Percentiles rank a stretch among this genome's conserved stretches.
These are phyloP conservation scores for Carassius carassius DNA, from an alignment of 2,113 vertebrate species.

Conservation along the genomic window DNA sequence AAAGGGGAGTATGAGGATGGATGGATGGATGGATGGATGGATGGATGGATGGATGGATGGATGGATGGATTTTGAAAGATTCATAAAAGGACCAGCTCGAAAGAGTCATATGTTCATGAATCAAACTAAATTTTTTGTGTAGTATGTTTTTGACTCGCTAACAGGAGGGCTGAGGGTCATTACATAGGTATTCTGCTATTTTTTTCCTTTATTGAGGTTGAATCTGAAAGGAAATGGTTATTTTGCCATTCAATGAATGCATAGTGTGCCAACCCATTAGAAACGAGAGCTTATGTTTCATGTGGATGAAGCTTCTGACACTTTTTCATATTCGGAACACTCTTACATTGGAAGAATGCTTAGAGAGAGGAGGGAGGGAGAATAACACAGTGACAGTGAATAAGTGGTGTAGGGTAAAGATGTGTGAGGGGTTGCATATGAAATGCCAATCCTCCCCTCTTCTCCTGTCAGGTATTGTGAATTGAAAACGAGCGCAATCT, in stretches of 20 bases:
- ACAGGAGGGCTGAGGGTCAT: too few relatives aligned
- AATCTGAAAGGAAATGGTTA: not conserved
- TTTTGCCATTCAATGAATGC: not conserved
- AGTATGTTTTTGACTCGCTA: too few relatives aligned
- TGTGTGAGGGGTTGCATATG: slow-evolving; percentile 31
- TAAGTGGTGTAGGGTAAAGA: slow-evolving; percentile 4
- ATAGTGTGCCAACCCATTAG: not conserved
- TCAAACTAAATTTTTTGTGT: too few relatives aligned
- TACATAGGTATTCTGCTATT: not conserved
- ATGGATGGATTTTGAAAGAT: too few relatives aligned
- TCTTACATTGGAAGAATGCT: slow-evolving; percentile 16
- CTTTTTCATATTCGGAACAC: not conserved
- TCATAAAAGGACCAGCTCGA: too few relatives aligned
- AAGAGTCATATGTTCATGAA: too few relatives aligned
- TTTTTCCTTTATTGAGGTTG: not conserved
- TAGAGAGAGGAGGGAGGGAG: not conserved
- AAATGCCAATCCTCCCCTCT: slow-evolving; percentile 19
- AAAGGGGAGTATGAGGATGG: too few relatives aligned
- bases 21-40: too few relatives aligned
- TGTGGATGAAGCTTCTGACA: not conserved
- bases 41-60: too few relatives aligned
- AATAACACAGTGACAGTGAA: slow-evolving; percentile 39
- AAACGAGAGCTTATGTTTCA: slow-evolving; percentile 19
- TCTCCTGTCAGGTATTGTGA: slow-evolving; percentile 32
- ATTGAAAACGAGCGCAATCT: slow-evolving; percentile 45